phyloP scores from a whole-genome alignment of 2,797 vertebrate genomes.

The Neosilurus mollespiculum region DNA sequence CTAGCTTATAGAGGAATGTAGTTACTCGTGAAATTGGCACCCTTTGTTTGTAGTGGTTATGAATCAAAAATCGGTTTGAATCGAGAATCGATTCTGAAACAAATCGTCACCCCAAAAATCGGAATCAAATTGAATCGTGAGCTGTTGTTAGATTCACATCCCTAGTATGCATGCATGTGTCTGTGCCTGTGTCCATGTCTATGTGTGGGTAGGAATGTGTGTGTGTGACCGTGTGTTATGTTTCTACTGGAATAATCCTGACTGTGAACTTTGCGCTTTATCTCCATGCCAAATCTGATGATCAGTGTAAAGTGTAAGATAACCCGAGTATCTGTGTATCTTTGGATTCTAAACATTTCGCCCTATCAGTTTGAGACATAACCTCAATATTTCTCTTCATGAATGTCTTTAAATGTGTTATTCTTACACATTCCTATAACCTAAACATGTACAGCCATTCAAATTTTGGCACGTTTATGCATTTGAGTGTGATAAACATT shows the following conservation, averaged over 20 bases:
- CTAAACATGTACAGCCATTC: neutral
- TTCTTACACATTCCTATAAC: neutral
- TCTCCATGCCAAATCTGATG: neutral
- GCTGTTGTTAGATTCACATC: too few species aligned
- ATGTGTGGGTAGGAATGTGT: too few species aligned
- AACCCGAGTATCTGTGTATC: neutral
- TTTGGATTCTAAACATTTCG: neutral
- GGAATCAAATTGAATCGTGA: too few species aligned
- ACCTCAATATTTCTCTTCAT: neutral
- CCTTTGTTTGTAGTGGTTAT: too few species aligned
- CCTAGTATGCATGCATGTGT: too few species aligned
- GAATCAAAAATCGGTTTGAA: too few species aligned
- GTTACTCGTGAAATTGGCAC: too few species aligned
- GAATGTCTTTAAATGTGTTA: neutral
- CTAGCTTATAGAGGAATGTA: too few species aligned
- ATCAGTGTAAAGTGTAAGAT: neutral
- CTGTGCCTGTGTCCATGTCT: too few species aligned
- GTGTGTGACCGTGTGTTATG: too few species aligned
- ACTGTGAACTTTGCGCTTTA: conserved; percentile 8
- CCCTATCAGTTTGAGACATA: neutral
- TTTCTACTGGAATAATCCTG: neutral
- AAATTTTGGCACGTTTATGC: neutral
- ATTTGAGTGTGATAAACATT: neutral
- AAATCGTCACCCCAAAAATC: too few species aligned
- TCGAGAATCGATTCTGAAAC: too few species aligned